A percentile compares a stretch with the other conserved stretches of the same genome.
phyloP scores from a whole-genome alignment of 2,888 invertebrate genomes.

The Formica aserva region DNA sequence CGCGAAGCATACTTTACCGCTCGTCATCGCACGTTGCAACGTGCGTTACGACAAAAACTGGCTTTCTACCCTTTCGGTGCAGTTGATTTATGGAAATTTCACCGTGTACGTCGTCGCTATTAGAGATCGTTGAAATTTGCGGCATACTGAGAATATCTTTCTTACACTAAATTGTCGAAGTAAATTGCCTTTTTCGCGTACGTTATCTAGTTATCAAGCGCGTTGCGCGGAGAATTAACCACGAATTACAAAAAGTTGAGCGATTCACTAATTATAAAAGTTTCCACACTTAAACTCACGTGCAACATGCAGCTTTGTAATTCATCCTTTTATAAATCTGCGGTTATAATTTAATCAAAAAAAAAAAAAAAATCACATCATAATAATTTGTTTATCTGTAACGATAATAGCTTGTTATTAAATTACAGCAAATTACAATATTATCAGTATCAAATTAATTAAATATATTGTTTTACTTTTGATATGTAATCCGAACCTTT shows the following conservation, averaged over 20 bases:
- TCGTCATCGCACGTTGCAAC: constrained; percentile 29
- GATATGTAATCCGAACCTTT: not conserved
- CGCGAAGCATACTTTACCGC: not conserved
- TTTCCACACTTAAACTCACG: not conserved
- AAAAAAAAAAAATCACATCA: not conserved
- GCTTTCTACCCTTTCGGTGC: constrained; percentile 40
- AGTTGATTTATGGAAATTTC: constrained; percentile 47
- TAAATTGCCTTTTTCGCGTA: constrained; percentile 19
- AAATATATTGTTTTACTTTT: not conserved
- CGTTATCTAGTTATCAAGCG: not conserved
- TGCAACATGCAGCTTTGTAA: not conserved
- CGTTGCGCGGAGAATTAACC: not conserved
- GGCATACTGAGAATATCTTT: constrained; percentile 4
- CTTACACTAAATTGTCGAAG: constrained; percentile 1
- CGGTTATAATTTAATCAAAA: not conserved
- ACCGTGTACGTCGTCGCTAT: constrained; percentile 13
- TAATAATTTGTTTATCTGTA: not conserved
- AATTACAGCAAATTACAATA: not conserved
- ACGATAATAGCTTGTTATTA: not conserved
- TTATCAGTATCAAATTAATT: not conserved
- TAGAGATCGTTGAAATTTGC: constrained; percentile 30
- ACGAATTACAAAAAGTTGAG: not conserved
- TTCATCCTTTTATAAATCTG: not conserved
- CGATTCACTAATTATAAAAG: not conserved
- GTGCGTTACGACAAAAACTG: constrained; percentile 16